phyloP scores from a whole-genome alignment of 2,797 vertebrate species.

The Megaceryle alcyon region DNA sequence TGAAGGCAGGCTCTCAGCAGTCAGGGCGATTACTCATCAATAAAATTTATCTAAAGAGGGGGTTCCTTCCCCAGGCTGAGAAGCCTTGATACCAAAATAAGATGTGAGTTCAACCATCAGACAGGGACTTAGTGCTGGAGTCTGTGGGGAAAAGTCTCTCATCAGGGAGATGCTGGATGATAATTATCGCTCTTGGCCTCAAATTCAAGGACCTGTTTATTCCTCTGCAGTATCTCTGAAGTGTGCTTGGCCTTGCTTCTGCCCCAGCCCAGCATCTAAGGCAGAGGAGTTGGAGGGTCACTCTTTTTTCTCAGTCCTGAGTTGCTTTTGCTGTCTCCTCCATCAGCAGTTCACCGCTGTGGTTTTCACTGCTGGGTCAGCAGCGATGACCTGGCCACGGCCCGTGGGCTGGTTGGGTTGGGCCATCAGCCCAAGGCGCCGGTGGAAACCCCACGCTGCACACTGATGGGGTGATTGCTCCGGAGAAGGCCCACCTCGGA shows the following conservation, averaged over 20 bases:
- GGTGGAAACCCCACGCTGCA: neutral
- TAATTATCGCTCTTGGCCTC: neutral
- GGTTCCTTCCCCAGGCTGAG: neutral
- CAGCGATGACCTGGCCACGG: neutral
- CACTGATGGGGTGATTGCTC: rapidly evolving
- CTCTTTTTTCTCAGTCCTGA: neutral
- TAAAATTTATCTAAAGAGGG: neutral
- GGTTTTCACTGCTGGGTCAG: neutral
- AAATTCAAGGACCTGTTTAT: neutral
- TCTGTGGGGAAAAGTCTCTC: neutral
- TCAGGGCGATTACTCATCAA: neutral
- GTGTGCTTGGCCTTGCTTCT: neutral
- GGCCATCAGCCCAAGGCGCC: rapidly evolving
- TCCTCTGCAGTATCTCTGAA: neutral
- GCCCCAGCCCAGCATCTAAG: neutral
- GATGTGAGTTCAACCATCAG: neutral
- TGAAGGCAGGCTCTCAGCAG: neutral
- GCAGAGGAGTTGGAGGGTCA: neutral
- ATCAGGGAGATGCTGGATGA: neutral
- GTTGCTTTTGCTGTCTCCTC: neutral
- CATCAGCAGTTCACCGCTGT: rapidly evolving
- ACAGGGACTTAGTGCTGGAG: neutral
- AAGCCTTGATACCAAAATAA: neutral
- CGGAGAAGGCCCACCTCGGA: neutral
- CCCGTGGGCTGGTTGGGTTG: neutral